phyloP scores from a whole-genome alignment of 2,888 invertebrate species.

The Dasypogon diadema region DNA sequence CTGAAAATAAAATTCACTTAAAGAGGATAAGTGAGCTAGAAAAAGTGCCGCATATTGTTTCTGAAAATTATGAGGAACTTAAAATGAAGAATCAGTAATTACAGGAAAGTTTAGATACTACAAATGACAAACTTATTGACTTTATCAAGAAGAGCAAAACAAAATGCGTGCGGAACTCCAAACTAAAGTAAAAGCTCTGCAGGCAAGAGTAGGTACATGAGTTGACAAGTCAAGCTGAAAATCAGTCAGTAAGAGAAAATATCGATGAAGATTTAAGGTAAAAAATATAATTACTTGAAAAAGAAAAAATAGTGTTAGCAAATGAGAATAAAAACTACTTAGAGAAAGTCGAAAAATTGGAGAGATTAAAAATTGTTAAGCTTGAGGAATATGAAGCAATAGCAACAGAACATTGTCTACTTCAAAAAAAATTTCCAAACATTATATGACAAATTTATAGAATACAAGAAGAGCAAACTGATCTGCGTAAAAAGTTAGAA shows the following conservation, averaged over 20 bases:
- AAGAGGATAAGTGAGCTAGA: slow-evolving; percentile 16
- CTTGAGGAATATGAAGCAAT: background rate
- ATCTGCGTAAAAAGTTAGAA: slow-evolving; percentile 59
- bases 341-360: too few relatives aligned
- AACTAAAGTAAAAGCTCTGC: slow-evolving; percentile 19
- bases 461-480: slow-evolving; percentile 60
- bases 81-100: slow-evolving; percentile 56
- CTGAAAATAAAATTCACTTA: background rate
- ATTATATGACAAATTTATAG: slow-evolving; percentile 56
- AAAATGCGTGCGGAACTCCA: slow-evolving; percentile 60
- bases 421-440: slow-evolving; percentile 58
- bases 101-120: slow-evolving; percentile 58
- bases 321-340: too few relatives aligned
- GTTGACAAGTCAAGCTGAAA: slow-evolving; percentile 14
- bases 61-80: slow-evolving; percentile 8
- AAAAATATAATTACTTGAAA: background rate
- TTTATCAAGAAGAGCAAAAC: slow-evolving; percentile 60
- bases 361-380: background rate
- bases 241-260: background rate
- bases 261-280: background rate
- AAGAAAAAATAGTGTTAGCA: background rate
- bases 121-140: slow-evolving; percentile 56
- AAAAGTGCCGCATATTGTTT: slow-evolving; percentile 41
- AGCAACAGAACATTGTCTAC: slow-evolving; percentile 56
- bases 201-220: too few relatives aligned